Conservation (phyloP, 2,797 vertebrate species). For the Melanotaenia parkinsoni region DNA sequence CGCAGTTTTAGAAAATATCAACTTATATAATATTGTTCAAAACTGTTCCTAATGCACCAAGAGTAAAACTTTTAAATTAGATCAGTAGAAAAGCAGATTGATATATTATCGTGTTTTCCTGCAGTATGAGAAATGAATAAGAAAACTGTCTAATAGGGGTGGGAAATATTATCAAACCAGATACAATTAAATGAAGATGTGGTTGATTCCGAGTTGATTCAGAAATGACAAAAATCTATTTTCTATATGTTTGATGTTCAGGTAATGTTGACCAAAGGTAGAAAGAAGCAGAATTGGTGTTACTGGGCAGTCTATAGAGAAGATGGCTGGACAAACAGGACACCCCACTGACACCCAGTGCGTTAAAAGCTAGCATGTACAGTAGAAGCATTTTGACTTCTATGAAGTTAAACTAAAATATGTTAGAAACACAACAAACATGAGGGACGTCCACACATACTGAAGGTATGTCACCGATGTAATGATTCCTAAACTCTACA, state of each 20-base stretch:
- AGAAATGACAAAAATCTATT: not conserved
- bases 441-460: not conserved
- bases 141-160: not conserved
- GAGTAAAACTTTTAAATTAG: not conserved
- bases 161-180: not conserved
- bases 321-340: not conserved
- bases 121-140: not conserved
- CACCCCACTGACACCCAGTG: not conserved
- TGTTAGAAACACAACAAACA: not conserved
- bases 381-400: too few species aligned
- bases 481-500: not conserved
- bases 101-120: not conserved
- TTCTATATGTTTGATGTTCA: too few species aligned
- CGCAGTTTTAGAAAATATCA: not conserved
- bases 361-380: not conserved
- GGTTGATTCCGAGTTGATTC: not conserved
- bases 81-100: not conserved
- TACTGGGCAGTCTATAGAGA: too few species aligned
- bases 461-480: too few species aligned
- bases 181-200: not conserved
- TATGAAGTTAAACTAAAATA: not conserved
- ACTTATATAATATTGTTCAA: not conserved
- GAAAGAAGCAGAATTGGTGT: not conserved
- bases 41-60: not conserved
- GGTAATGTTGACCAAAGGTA: not conserved